These are phyloP conservation scores for Chaetodon auriga DNA, from an alignment of 2,113 vertebrate genomes.

Conservation along the genomic window DNA sequence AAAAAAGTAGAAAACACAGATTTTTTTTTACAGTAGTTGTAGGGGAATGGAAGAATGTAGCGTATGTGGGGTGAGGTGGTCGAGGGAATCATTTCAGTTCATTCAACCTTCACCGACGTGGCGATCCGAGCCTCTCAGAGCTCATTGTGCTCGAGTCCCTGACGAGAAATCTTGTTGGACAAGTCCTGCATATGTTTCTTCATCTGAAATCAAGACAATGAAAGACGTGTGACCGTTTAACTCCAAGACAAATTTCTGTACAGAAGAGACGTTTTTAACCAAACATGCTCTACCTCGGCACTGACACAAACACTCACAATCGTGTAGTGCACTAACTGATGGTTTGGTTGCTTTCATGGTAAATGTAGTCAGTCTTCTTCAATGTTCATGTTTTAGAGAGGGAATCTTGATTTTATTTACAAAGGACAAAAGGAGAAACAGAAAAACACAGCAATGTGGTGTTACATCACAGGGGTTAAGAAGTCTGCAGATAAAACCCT, in stretches of 20 bases:
- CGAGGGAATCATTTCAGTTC: conserved; percentile 28
- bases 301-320: not conserved
- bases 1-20: conserved; percentile 45
- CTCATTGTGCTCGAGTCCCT: conserved; percentile 93
- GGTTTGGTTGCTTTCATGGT: not conserved
- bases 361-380: not conserved
- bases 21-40: conserved; percentile 22
- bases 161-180: conserved; percentile 88
- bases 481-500: no score
- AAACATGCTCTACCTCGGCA: not conserved
- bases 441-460: no score
- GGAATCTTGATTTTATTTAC: not conserved
- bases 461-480: no score
- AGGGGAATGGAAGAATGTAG: not conserved
- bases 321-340: not conserved
- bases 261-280: not conserved
- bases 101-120: not conserved
- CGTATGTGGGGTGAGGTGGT: not conserved
- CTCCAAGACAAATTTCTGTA: not conserved
- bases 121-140: conserved; percentile 81
- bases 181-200: conserved; percentile 97
- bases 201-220: conserved; percentile 84
- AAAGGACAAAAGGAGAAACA: not conserved
- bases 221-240: not conserved
- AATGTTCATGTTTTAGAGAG: not conserved